Evolutionary conservation across 2,797 vertebrate species (phyloP), one percentile per base, ranked within the genome.

Genomic region (Vireo griseus): DNA sequence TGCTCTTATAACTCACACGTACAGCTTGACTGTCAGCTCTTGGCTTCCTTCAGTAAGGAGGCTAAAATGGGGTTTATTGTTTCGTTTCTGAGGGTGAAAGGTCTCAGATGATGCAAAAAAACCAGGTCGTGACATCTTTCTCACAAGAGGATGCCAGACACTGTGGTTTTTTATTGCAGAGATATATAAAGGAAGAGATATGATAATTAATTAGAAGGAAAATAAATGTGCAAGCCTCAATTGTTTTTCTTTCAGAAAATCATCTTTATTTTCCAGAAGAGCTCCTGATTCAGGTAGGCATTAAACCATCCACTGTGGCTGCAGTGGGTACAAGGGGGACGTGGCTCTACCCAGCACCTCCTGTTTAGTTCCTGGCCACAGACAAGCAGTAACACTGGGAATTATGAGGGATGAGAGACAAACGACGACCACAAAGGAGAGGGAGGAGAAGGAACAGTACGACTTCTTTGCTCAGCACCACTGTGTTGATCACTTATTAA

Each of bases 321-420:
- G 0, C 35, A 42, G 39, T 13, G 45, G 39, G 24, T 10, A 6
- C 0, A 1, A 67, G 48, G 10, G 29, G 68, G 52, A 63, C 0
- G 0, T 10, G 31, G 50, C 25, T 61, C 45, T 90, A 48, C 37
- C 31, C 52, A 37, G 48, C 20, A 26, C 35, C n/a, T 45, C 13
- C 8, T 79, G 33, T 79, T 67, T 26, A 29, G 39, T 84, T 63
- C 45, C 7, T 20, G 58, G 62, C 33, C 9, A 15, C 25, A n/a
- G 47, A 58, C 0, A 13, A 9, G 62, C 84, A 78, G 79, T 84
- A 77, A 51, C 33, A 18, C 3, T 1, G 37, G 76, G 75, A 86
- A 19, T 25, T 80, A 40, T 2, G 13, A 92, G 67, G 57, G 63
- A 45, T 61, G 29, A 14, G 42, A 77, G 69, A 67, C 35, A 76